phyloP scores from a whole-genome alignment of 2,797 vertebrate genomes.

The Morus bassanus region DNA sequence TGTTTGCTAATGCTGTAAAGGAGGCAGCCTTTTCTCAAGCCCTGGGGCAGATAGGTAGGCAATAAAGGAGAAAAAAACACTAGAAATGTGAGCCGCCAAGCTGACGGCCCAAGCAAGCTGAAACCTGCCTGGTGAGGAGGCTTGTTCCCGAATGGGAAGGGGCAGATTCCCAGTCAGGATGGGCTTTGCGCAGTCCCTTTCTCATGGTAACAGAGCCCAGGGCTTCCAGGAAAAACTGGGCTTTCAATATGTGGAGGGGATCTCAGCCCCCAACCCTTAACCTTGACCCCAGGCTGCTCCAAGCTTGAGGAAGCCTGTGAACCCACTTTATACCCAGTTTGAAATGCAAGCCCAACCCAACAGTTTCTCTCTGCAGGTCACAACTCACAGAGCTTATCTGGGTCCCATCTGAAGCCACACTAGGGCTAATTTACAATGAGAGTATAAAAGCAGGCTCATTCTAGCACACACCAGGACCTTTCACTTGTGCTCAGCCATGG shows the following conservation, averaged over 20 bases:
- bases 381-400: not conserved
- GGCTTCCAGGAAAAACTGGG: not conserved
- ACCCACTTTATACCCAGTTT: not conserved
- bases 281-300: not conserved
- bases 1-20: not conserved
- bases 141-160: conserved; percentile 19
- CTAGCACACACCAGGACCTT: not conserved
- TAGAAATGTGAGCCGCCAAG: conserved; percentile 30
- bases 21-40: conserved; percentile 48
- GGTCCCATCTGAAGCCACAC: not conserved
- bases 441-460: not conserved
- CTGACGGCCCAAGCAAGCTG: conserved; percentile 46
- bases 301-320: not conserved
- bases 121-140: conserved; percentile 31
- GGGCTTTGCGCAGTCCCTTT: not conserved
- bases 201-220: not conserved
- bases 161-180: conserved; percentile 22
- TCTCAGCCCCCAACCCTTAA: not conserved
- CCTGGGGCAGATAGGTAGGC: conserved; percentile 23
- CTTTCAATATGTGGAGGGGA: not conserved
- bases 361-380: not conserved
- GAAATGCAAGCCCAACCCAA: not conserved
- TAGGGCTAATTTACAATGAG: not conserved
- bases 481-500: not conserved
- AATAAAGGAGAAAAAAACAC: conserved; percentile 32